Percentiles rank a stretch among this genome's conserved stretches.
Evolutionary conservation across 2,888 invertebrate genomes (phyloP).

Genomic region (Acrobasis repandana): DNA sequence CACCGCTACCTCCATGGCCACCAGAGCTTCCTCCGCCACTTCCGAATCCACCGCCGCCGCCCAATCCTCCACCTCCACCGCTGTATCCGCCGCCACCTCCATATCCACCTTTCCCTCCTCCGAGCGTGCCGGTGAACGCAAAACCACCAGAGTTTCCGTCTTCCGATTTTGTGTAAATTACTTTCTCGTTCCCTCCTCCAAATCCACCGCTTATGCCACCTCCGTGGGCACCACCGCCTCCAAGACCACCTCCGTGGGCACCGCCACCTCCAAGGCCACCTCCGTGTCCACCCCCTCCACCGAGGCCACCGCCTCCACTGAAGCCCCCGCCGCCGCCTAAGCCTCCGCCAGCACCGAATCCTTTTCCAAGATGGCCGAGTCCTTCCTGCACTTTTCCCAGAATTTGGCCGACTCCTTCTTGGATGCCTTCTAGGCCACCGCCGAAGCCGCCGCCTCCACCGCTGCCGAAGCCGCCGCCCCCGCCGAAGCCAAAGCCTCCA

Average conservation of each 20-base stretch:
- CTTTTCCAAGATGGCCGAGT: constrained; percentile 40
- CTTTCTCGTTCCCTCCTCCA: constrained; percentile 51
- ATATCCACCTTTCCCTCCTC: constrained; percentile 61
- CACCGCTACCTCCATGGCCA: constrained; percentile 33
- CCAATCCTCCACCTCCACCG: constrained; percentile 58
- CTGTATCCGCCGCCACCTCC: constrained; percentile 69
- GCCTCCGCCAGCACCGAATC: constrained; percentile 25
- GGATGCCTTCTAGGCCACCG: constrained; percentile 49
- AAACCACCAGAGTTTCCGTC: constrained; percentile 75
- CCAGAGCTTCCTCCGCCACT: constrained; percentile 46
- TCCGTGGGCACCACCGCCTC: constrained; percentile 37
- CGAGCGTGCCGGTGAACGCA: constrained; percentile 66
- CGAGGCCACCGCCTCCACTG: constrained; percentile 27
- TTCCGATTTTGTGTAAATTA: constrained; percentile 62
- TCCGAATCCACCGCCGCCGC: constrained; percentile 44
- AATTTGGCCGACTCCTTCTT: constrained; percentile 54
- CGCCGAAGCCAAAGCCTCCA: constrained; percentile 39
- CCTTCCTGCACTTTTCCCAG: constrained; percentile 56
- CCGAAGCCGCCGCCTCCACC: constrained; percentile 43
- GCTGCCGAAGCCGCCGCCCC: constrained; percentile 42
- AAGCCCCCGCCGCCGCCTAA: constrained; percentile 33
- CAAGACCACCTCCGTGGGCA: constrained; percentile 27
- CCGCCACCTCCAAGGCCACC: neutral
- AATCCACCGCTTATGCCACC: constrained; percentile 37
- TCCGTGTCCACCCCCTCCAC: neutral